Conservation (phyloP, 2,888 invertebrate species). For the Nomada ruficornis region DNA sequence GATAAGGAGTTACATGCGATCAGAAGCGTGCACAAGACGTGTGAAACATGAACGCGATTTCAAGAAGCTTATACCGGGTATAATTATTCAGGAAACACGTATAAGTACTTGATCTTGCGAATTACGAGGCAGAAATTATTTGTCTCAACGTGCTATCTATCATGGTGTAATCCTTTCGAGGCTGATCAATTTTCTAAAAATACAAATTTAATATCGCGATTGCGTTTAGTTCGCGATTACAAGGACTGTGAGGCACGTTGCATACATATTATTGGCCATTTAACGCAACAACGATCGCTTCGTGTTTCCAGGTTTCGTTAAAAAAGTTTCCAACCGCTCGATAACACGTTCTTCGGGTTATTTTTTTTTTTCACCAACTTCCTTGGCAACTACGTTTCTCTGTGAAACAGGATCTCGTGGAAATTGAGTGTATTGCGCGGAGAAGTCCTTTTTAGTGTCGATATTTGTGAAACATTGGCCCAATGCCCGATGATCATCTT, state of each 20-base stretch:
- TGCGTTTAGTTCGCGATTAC: neutral
- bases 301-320: neutral
- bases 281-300: neutral
- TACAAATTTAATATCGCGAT: neutral
- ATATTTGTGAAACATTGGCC: slow-evolving; percentile 47
- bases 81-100: neutral
- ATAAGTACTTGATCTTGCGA: neutral
- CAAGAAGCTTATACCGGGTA: neutral
- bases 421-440: neutral
- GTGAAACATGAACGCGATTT: neutral
- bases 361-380: neutral
- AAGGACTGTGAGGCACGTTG: neutral
- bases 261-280: neutral
- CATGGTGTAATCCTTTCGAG: neutral
- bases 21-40: neutral
- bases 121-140: neutral
- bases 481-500: slow-evolving; percentile 43
- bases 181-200: neutral
- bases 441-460: neutral
- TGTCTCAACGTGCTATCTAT: neutral
- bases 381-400: neutral
- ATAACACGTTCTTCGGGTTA: neutral
- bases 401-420: neutral
- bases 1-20: slow-evolving; percentile 5
- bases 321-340: neutral